Evolutionary conservation across 2,797 vertebrate genomes (phyloP).

Genomic region (Gobionotothen gibberifrons): DNA sequence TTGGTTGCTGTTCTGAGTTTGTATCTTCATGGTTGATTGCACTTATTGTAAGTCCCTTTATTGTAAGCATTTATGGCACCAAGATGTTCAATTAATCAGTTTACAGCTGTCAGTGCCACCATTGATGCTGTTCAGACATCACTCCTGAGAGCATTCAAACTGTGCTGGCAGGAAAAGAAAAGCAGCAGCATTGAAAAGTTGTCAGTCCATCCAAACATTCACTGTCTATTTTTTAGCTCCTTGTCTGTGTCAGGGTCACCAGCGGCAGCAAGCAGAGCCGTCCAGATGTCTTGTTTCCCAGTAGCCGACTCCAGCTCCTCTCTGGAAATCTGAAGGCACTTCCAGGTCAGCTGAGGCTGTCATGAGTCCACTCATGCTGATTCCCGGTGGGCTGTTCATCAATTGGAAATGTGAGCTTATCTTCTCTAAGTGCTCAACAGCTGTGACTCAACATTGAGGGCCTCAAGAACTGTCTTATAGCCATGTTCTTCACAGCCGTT

Average conservation of each 20-base stretch:
- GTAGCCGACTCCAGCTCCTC: slow-evolving; percentile 22
- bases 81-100: slow-evolving; percentile 11
- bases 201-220: slow-evolving; percentile 37
- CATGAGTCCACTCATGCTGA: slow-evolving; percentile 3
- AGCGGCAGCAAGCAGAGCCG: slow-evolving; percentile 11
- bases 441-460: background rate
- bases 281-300: slow-evolving; percentile 43
- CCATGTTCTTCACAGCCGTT: background rate
- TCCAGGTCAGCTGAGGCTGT: slow-evolving; percentile 12
- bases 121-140: slow-evolving; percentile 27
- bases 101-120: slow-evolving; percentile 12
- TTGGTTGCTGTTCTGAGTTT: too few relatives aligned
- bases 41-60: too few relatives aligned
- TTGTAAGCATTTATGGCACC: too few relatives aligned
- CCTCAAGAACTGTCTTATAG: background rate
- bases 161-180: slow-evolving; percentile 27
- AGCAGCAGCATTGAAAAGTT: slow-evolving; percentile 20
- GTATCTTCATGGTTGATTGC: too few relatives aligned
- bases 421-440: background rate
- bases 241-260: slow-evolving; percentile 56
- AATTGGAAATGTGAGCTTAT: slow-evolving; percentile 1
- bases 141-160: slow-evolving; percentile 18
- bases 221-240: slow-evolving; percentile 29
- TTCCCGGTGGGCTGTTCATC: slow-evolving; percentile 15
- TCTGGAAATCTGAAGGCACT: slow-evolving; percentile 25